Evolutionary conservation across 2,113 vertebrate genomes (phyloP).

Genomic region (Neotoma lepida): DNA sequence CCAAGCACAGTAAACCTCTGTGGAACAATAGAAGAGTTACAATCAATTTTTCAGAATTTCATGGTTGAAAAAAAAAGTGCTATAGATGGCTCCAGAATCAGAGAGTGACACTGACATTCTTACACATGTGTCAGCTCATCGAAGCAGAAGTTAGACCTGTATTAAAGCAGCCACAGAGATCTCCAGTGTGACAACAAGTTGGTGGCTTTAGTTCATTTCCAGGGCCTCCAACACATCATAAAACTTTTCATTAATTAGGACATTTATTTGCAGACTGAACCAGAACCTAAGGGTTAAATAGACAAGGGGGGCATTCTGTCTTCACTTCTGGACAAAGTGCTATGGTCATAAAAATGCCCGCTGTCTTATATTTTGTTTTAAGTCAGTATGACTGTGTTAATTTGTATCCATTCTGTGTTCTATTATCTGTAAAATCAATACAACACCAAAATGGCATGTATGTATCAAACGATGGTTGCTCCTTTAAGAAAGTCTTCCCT

Average conservation of each 20-base stretch:
- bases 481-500: background rate
- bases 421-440: background rate
- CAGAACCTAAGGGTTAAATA: background rate
- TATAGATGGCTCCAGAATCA: conserved; percentile 44
- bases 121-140: conserved; percentile 50
- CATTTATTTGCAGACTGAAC: conserved; percentile 9
- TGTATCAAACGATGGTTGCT: background rate
- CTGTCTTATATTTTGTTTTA: background rate
- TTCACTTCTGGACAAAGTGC: background rate
- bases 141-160: conserved; percentile 47
- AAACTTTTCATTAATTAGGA: conserved; percentile 45
- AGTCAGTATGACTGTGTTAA: background rate
- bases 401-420: background rate
- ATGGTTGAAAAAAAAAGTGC: conserved; percentile 50
- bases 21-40: conserved; percentile 70
- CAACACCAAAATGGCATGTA: background rate
- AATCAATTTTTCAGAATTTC: conserved; percentile 59
- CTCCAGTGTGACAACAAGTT: conserved; percentile 25
- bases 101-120: conserved; percentile 37
- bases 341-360: background rate
- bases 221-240: background rate
- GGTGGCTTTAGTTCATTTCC: conserved; percentile 10
- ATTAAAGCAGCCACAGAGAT: background rate
- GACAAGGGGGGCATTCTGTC: background rate
- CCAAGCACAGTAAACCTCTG: conserved; percentile 52